A percentile compares a stretch with the other conserved stretches of the same genome.
These are phyloP conservation scores for Pandemis heparana DNA, from an alignment of 2,888 invertebrate species.

Conservation along the genomic window DNA sequence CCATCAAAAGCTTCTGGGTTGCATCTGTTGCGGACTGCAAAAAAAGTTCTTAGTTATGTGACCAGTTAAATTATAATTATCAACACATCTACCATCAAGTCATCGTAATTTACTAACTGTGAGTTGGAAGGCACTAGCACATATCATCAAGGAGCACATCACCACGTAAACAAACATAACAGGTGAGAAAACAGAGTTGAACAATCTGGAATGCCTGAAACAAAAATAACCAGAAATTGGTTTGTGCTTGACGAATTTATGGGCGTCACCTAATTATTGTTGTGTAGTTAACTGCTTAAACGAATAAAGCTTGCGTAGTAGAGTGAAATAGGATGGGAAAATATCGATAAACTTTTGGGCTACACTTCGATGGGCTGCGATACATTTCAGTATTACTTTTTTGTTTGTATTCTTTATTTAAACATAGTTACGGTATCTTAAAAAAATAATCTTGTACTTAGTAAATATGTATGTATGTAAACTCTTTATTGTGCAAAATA, in stretches of 20 bases:
- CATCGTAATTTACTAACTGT: constrained; percentile 67
- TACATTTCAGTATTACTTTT: not conserved
- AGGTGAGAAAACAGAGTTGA: constrained; percentile 74
- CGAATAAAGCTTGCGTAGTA: constrained; percentile 17
- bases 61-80: no score
- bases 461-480: no score
- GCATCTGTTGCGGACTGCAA: constrained; percentile 66
- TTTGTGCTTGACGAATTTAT: constrained; percentile 9
- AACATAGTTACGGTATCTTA: no score
- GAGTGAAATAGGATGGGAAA: constrained; percentile 39
- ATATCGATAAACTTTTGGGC: constrained; percentile 44
- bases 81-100: no score
- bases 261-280: constrained; percentile 38
- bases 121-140: constrained; percentile 73
- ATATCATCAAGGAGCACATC: constrained; percentile 73
- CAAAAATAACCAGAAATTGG: constrained; percentile 36
- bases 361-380: not conserved
- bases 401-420: not conserved
- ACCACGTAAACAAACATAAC: constrained; percentile 77
- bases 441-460: no score
- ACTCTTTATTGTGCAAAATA: no score
- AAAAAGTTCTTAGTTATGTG: not conserved
- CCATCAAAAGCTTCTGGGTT: constrained; percentile 68
- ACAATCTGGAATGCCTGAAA: constrained; percentile 69
- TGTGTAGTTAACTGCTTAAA: constrained; percentile 23